Conservation (phyloP, 2,888 invertebrate species). For the Chymomyza amoena region DNA sequence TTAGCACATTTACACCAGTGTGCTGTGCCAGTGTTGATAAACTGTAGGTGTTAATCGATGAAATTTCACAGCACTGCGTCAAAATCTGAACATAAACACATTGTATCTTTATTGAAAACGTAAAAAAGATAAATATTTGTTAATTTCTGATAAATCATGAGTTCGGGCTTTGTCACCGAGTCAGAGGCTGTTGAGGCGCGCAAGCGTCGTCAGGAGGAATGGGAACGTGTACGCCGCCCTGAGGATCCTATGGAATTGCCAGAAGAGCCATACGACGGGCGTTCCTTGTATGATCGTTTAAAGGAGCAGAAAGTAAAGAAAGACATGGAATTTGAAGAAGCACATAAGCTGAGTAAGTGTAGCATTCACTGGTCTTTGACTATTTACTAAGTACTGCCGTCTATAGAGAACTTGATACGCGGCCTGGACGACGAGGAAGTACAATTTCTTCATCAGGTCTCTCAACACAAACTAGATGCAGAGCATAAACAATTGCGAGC, state of each 20-base stretch:
- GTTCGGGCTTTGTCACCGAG: constrained; percentile 95
- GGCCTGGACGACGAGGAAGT: constrained; percentile 98
- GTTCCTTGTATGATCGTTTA: constrained; percentile 94
- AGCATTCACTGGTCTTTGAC: not conserved
- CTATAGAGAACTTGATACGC: constrained; percentile 89
- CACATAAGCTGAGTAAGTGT: constrained; percentile 93
- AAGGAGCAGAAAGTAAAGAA: constrained; percentile 95
- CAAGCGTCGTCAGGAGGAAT: constrained; percentile 93
- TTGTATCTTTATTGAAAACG: not conserved
- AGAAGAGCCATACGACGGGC: constrained; percentile 88
- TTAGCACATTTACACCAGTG: not conserved
- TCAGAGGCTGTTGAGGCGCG: constrained; percentile 90
- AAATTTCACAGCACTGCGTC: not conserved
- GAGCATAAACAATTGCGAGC: constrained; percentile 91
- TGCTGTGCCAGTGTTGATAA: not conserved
- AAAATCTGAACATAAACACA: not conserved
- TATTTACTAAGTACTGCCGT: not conserved
- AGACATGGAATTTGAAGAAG: constrained; percentile 96
- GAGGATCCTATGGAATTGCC: constrained; percentile 95
- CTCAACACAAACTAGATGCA: constrained; percentile 90
- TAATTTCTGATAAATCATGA: constrained; percentile 81
- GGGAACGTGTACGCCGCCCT: constrained; percentile 95
- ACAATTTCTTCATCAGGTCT: constrained; percentile 94
- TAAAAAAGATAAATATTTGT: not conserved
- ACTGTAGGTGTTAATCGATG: not conserved